A percentile compares a stretch with the other conserved stretches of the same genome.
These are phyloP conservation scores for Ichneumon xanthorius DNA, from an alignment of 2,888 invertebrate genomes.

Conservation along the genomic window DNA sequence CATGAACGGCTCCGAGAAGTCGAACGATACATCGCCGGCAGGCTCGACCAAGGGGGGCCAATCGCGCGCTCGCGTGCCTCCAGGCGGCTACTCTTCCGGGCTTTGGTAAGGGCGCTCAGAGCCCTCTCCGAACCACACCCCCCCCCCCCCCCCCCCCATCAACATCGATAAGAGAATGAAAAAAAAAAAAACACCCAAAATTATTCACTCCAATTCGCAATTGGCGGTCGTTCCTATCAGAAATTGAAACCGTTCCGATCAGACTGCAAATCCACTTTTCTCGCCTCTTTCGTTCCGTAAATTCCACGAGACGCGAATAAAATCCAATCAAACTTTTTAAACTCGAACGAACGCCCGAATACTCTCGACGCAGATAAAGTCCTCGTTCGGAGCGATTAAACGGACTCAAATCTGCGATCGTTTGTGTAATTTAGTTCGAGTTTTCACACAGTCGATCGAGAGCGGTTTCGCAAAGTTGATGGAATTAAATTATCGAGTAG, in stretches of 20 bases:
- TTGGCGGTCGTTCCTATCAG: conserved; percentile 68
- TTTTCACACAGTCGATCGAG: conserved; percentile 12
- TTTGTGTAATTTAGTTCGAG: too few species aligned
- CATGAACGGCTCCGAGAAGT: conserved; percentile 80
- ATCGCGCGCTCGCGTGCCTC: conserved; percentile 88
- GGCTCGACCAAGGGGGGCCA: conserved; percentile 84
- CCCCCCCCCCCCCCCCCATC: conserved; percentile 37
- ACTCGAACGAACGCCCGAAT: conserved; percentile 21
- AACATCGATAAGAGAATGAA: conserved; percentile 49
- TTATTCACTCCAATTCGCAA: conserved; percentile 59
- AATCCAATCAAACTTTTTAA: conserved; percentile 6
- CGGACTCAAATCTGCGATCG: conserved; percentile 21
- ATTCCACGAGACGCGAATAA: background rate
- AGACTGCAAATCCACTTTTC: conserved; percentile 30
- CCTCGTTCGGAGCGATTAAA: conserved; percentile 12
- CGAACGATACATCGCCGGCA: conserved; percentile 79
- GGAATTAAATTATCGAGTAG: conserved; percentile 67
- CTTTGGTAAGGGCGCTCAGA: conserved; percentile 87
- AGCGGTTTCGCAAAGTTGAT: conserved; percentile 56
- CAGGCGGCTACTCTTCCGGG: conserved; percentile 89
- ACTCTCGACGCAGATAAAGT: conserved; percentile 5
- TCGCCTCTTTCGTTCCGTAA: background rate
- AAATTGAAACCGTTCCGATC: conserved; percentile 66
- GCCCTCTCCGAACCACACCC: conserved; percentile 24
- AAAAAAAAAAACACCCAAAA: conserved; percentile 54